These are phyloP conservation scores for Glyptemys insculpta DNA, from an alignment of 2,797 vertebrate species.

Conservation along the genomic window DNA sequence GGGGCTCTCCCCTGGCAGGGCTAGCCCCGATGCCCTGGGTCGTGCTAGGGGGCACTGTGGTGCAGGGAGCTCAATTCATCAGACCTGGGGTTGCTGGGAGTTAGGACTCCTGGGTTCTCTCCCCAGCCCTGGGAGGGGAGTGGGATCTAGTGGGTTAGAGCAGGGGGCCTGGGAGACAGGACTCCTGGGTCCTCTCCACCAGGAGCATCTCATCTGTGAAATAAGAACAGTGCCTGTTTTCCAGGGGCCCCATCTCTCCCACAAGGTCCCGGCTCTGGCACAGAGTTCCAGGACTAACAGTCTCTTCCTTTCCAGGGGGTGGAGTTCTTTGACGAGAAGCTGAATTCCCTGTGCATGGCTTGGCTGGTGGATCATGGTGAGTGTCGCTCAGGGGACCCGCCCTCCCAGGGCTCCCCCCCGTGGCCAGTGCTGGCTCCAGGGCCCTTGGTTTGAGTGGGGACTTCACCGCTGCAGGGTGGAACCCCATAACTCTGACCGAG, in stretches of 20 bases:
- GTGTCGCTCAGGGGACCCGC: neutral
- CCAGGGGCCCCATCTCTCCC: too few species aligned
- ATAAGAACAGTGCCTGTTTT: too few species aligned
- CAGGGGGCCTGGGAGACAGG: too few species aligned
- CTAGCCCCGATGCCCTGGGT: too few species aligned
- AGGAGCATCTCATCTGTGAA: too few species aligned
- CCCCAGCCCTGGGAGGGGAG: too few species aligned
- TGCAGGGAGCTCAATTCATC: neutral
- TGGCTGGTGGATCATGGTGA: conserved; percentile 85
- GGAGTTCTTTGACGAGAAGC: conserved; percentile 85
- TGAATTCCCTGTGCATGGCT: conserved; percentile 85
- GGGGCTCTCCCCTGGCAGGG: neutral
- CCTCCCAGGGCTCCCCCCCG: neutral
- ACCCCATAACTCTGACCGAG: neutral
- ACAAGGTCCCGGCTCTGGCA: neutral
- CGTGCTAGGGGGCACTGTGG: too few species aligned
- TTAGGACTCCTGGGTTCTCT: too few species aligned
- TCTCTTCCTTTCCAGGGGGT: conserved; percentile 72
- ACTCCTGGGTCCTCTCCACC: too few species aligned
- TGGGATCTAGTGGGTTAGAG: too few species aligned
- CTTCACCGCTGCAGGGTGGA: neutral
- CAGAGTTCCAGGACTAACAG: too few species aligned
- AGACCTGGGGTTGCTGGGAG: too few species aligned
- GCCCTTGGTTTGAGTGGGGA: neutral
- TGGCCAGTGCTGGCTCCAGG: neutral